Base-by-base conservation (phyloP, 2,888 invertebrate species). In the Megastigmus dorsalis region DNA sequence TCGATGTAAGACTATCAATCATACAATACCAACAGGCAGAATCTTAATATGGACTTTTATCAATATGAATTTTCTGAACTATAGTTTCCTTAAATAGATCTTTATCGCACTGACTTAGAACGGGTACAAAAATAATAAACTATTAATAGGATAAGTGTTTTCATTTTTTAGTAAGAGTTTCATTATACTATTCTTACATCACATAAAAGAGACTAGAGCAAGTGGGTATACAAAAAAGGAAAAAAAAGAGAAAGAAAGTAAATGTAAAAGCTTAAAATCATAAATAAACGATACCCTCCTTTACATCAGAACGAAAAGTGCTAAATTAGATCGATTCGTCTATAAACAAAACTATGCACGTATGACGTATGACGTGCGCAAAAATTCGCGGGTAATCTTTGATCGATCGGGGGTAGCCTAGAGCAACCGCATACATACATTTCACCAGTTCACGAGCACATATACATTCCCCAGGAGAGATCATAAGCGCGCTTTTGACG, bases 291-390 rank as follows among this genome's bases (percentile, higher is more conserved):
- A 69, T 59, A 68, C 18, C 13, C 26, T n/a, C 20, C 45, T 65
- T 50, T 57, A 45, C 48, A 71, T 55, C 45, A 26, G 48, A 63
- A 9, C 45, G 45, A 43, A 60, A 60, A 4, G 50, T 52, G 69
- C 20, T 59, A 69, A 74, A 69, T 69, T 74, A 74, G 69, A 74
- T 74, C 74, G 65, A 74, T 74, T 67, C 57, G 74, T 54, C 65
- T 74, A 74, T 65, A 74, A 70, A 75, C 74, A 62, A 59, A 30
- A 66, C 45, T 66, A 41, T 52, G 30, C 28, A 52, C 60, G 63
- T 26, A 65, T 69, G 74, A 70, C 54, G 74, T 75, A 70, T 69
- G 74, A 70, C 54, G 74, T 75, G 74, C 28, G 54, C 66, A 36
- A 63, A 69, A 74, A 62, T 41, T 67, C 23, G 67, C 33, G 54